Conservation (phyloP, 2,113 vertebrate genomes). For the Morone chrysops region DNA sequence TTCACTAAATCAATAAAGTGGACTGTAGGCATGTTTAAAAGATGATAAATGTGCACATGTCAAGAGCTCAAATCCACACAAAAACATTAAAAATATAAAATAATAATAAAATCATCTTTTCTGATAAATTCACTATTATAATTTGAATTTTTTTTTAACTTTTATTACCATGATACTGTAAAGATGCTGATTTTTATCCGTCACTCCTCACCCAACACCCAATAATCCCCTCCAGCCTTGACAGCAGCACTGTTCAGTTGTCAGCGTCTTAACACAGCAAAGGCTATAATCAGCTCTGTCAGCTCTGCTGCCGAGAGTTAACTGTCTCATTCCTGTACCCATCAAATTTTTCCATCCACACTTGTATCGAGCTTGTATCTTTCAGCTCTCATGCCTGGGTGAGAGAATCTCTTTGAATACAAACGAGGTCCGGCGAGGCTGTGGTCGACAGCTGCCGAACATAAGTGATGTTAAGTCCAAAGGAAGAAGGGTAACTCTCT, state of each 20-base stretch:
- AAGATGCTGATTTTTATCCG: conserved; percentile 51
- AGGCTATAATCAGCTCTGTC: conserved; percentile 66
- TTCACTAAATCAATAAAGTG: conserved; percentile 67
- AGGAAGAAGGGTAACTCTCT: conserved; percentile 58
- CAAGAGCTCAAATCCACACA: conserved; percentile 22
- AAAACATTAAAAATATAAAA: conserved; percentile 28
- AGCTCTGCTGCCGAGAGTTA: conserved; percentile 62
- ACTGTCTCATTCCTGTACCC: conserved; percentile 59
- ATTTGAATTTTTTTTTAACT: background rate
- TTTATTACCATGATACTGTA: conserved; percentile 33
- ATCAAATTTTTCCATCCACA: conserved; percentile 48
- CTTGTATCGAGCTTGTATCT: conserved; percentile 43
- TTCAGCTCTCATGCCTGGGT: conserved; percentile 10
- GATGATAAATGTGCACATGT: conserved; percentile 39
- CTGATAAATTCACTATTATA: background rate
- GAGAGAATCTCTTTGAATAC: conserved; percentile 50
- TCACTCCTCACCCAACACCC: conserved; percentile 36
- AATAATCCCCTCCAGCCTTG: conserved; percentile 60
- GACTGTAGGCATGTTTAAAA: conserved; percentile 42
- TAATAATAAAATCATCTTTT: background rate
- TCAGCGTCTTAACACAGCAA: conserved; percentile 54
- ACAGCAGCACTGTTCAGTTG: conserved; percentile 67
- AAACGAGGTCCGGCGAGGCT: conserved; percentile 37
- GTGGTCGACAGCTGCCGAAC: conserved; percentile 33
- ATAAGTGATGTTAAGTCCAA: conserved; percentile 52